Base-by-base conservation (phyloP, 2,888 invertebrate genomes). In the Empis stercorea region DNA sequence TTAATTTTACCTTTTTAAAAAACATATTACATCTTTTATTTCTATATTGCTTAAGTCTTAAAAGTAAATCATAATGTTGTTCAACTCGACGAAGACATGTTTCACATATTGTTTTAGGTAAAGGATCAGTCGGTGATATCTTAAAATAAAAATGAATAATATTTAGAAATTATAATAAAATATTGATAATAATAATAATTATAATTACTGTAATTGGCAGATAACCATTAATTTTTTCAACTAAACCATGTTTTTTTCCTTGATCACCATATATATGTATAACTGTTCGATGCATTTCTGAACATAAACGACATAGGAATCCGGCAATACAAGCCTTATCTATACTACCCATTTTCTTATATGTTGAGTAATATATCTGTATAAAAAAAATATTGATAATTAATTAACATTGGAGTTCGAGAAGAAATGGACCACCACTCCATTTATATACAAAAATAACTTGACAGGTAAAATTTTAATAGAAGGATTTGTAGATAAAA, bases 291-390 rank as follows among this genome's bases (percentile, higher is more conserved):
- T 87, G 87, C 80, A 86, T 84, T 74, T 86, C 85, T 30, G 87
- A 87, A 67, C 88, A 88, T 51, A 88, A 74, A 61, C 87, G 79
- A 70, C 88, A 88, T 61, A 88, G 80, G 72, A 85, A 88, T 55
- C 87, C 87, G 45, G 85, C 83, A 60, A 87, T 77, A 56, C 84
- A 77, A 45, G 84, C 87, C 71, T 80, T 80, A 58, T 83, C 84
- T 59, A 84, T 78, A 63, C 87, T 87, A 43, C 88, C 88, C 88
- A 88, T 87, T 20, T n/a, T n/a, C 9, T 34, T n/a, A n/a, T 36
- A n/a, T n/a, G 20, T 20, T 20, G 20, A 20, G 20, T 20, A 20
- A 20, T 5, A 20, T 4, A 20, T 20, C 20, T 20, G 3, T 20
- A 20, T 20, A 20, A 5, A 20, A 4, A 20, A 20, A 20, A 4